Conservation (phyloP, 92 coral and sea anemone genomes). For the Phenganax marumi region DNA sequence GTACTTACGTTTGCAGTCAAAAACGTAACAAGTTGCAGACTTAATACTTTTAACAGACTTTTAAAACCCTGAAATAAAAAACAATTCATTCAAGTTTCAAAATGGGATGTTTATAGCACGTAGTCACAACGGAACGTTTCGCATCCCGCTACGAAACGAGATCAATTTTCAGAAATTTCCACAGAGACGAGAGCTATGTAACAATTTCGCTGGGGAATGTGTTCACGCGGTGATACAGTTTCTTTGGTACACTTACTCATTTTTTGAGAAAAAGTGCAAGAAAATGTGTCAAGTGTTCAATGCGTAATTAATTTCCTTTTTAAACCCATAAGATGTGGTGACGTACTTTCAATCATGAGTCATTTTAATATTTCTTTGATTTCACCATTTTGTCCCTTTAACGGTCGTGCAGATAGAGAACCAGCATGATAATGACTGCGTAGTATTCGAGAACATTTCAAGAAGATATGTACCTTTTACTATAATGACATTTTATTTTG, state of each 20-base stretch:
- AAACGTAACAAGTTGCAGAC: background rate
- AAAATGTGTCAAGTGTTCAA: background rate
- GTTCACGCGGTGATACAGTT: background rate
- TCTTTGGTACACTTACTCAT: background rate
- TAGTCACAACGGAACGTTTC: background rate
- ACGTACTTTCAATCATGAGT: conserved; percentile 1
- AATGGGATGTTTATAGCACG: no score
- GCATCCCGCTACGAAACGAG: background rate
- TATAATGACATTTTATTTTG: background rate
- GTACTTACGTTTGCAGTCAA: background rate
- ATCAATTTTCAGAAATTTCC: background rate
- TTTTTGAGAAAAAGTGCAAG: background rate
- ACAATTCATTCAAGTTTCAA: background rate
- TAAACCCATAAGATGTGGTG: conserved; percentile 7
- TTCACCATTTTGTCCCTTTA: background rate
- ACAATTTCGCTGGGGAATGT: background rate
- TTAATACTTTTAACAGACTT: background rate
- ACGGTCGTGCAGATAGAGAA: background rate
- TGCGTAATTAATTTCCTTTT: conserved; percentile 1
- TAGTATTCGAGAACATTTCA: background rate
- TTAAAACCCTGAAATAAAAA: background rate
- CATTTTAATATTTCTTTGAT: background rate
- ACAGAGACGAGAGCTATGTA: background rate
- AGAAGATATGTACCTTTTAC: background rate
- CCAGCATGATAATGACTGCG: background rate